A percentile compares a stretch with the other conserved stretches of the same genome.
Evolutionary conservation across 2,797 vertebrate genomes (phyloP).

Genomic region (Syndactyla subalaris): DNA sequence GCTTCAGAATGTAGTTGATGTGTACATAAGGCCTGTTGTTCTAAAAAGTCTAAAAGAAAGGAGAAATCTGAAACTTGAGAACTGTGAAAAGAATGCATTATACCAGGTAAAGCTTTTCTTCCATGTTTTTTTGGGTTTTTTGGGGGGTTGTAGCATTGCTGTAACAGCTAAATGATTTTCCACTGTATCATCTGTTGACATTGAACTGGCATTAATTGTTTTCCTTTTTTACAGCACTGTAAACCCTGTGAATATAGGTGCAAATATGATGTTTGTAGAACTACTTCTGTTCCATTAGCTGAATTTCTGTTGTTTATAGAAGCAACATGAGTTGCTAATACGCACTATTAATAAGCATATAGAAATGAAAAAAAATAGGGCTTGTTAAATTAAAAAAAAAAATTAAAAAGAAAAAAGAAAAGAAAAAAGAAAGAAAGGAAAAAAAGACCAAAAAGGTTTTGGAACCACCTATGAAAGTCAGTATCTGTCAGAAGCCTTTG

Average conservation of each 20-base stretch:
- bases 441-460: neutral
- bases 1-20: neutral
- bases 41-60: neutral
- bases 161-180: neutral
- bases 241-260: neutral
- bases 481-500: neutral
- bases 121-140: neutral
- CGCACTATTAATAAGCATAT: neutral
- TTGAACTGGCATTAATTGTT: neutral
- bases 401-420: neutral
- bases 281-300: neutral
- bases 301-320: neutral
- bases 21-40: neutral
- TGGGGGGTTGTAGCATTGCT: neutral
- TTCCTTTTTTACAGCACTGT: neutral
- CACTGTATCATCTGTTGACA: rapidly evolving
- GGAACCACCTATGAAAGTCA: neutral
- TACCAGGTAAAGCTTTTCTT: neutral
- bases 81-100: neutral
- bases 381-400: neutral
- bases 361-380: neutral
- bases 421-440: too few relatives aligned
- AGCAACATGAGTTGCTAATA: neutral
- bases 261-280: neutral
- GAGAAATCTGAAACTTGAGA: neutral